Evolutionary conservation across 2,797 vertebrate genomes (phyloP).

Genomic region (Melanotaenia pygmaea): DNA sequence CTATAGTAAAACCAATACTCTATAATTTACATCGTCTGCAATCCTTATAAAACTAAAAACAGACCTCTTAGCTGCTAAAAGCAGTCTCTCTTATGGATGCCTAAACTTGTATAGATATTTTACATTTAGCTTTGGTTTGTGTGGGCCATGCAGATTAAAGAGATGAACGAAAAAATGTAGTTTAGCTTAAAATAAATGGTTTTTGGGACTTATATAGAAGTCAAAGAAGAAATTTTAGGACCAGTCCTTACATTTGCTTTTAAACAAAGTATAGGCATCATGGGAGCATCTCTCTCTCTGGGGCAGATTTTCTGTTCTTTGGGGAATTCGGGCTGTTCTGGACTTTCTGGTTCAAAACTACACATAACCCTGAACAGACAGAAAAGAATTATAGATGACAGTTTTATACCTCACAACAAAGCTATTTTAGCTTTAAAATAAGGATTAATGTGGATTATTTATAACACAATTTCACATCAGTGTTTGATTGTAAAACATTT

Average conservation of each 20-base stretch:
- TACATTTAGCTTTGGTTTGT: conserved; percentile 29
- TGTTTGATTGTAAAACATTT: background rate
- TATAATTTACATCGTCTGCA: background rate
- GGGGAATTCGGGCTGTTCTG: background rate
- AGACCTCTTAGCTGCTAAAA: conserved; percentile 19
- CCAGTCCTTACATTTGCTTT: conserved; percentile 15
- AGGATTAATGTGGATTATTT: background rate
- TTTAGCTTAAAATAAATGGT: background rate
- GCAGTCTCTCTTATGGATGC: conserved; percentile 10
- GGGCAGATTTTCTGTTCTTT: conserved; percentile 13
- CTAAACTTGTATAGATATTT: background rate
- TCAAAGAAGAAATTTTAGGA: conserved; percentile 24
- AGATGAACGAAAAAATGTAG: conserved; percentile 23
- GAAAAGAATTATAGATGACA: conserved; percentile 16
- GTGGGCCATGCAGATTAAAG: conserved; percentile 27
- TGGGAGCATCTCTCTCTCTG: conserved; percentile 1
- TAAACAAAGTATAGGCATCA: conserved; percentile 21
- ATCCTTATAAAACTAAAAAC: conserved; percentile 33
- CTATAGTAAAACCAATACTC: background rate
- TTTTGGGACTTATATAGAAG: background rate
- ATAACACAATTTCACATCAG: background rate
- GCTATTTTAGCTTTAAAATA: background rate
- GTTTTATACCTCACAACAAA: background rate
- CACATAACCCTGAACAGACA: conserved; percentile 24
- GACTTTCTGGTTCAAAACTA: no score